Evolutionary conservation across 2,888 invertebrate species (phyloP).

Genomic region (Diaperis boleti): DNA sequence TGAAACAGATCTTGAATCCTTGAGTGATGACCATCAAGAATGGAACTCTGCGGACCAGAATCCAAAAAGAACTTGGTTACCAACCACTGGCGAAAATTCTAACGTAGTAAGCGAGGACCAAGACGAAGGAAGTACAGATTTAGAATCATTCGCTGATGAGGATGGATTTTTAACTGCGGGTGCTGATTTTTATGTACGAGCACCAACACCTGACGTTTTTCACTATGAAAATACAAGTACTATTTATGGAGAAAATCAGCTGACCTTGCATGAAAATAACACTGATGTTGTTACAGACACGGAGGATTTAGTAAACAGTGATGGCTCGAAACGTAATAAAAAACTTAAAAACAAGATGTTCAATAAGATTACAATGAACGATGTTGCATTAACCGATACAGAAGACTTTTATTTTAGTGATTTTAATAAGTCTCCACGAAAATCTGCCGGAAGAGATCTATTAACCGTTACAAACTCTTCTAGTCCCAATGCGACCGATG

Average conservation of each 20-base stretch:
- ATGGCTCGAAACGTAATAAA: conserved; percentile 7
- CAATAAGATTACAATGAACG: background rate
- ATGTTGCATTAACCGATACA: conserved; percentile 12
- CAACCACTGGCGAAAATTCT: conserved; percentile 62
- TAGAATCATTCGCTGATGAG: conserved; percentile 57
- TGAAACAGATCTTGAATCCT: conserved; percentile 64
- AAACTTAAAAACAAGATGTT: conserved; percentile 15
- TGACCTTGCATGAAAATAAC: background rate
- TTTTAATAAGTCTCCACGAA: background rate
- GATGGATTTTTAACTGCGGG: conserved; percentile 58
- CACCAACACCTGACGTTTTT: conserved; percentile 50
- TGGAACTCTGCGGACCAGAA: too few species aligned
- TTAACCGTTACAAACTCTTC: conserved; percentile 21
- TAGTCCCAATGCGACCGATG: conserved; percentile 55
- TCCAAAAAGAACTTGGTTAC: too few species aligned
- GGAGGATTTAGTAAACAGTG: conserved; percentile 59
- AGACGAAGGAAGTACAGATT: conserved; percentile 38
- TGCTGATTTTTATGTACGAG: conserved; percentile 34
- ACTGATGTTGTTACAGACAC: conserved; percentile 55
- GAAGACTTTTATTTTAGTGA: conserved; percentile 23
- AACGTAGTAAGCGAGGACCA: conserved; percentile 55
- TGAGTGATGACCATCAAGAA: conserved; percentile 50
- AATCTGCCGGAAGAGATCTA: conserved; percentile 2
- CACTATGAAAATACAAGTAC: conserved; percentile 40
- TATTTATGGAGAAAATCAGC: conserved; percentile 14